Conservation (phyloP, 2,113 vertebrate species). For the Ptychochromis oligacanthus region DNA sequence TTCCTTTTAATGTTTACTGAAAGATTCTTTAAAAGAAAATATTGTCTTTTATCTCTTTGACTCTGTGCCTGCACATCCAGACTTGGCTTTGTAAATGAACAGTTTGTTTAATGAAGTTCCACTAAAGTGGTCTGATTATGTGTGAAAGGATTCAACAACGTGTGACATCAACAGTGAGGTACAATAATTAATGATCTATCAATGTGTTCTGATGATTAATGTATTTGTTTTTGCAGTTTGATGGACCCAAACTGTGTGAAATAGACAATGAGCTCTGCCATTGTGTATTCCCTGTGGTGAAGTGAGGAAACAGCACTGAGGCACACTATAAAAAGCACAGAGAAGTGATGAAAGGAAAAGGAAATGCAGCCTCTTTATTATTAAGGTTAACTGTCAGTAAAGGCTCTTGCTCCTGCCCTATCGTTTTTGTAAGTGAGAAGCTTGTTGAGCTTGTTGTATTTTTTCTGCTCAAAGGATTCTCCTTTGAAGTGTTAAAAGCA, state of each 20-base stretch:
- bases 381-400: conserved; percentile 73
- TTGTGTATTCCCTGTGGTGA: conserved; percentile 65
- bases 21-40: conserved; percentile 60
- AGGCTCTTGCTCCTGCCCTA: conserved; percentile 41
- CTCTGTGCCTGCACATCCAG: conserved; percentile 38
- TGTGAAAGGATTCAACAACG: conserved; percentile 73
- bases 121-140: conserved; percentile 69
- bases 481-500: conserved; percentile 71
- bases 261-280: conserved; percentile 68
- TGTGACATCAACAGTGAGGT: conserved; percentile 76
- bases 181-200: conserved; percentile 79
- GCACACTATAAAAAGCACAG: conserved; percentile 48
- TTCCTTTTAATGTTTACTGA: conserved; percentile 68
- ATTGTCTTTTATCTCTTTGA: conserved; percentile 60
- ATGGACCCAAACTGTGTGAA: conserved; percentile 75
- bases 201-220: conserved; percentile 76
- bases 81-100: conserved; percentile 64
- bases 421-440: conserved; percentile 56
- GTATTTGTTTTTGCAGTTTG: conserved; percentile 78
- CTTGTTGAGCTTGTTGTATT: conserved; percentile 56
- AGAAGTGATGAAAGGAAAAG: conserved; percentile 53
- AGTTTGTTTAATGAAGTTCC: conserved; percentile 74
- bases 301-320: conserved; percentile 31
- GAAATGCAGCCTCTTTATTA: conserved; percentile 52
- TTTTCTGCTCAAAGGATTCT: conserved; percentile 46